Base-by-base conservation (phyloP, 1,140 invertebrate genomes). In the Goniozus legneri region DNA sequence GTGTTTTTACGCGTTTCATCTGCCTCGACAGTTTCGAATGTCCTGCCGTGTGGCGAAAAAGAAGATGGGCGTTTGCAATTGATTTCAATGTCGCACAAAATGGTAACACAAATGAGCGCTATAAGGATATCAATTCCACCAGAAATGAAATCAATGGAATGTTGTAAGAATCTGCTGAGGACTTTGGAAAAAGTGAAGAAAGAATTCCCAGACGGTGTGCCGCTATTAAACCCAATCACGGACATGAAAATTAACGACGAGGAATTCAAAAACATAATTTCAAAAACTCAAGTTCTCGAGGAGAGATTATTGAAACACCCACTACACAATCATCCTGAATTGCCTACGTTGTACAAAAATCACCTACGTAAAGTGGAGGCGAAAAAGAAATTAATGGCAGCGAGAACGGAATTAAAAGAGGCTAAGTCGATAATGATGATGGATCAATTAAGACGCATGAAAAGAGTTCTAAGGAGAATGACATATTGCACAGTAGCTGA, bases 361-460 rank as follows among this genome's bases (percentile, higher is more conserved):
- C 97, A 89, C 67, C 80, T 88, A 14, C 77, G 83, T 41, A 97
- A 97, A 77, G 73, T 87, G 34, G 75, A 84, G 62, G 59, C 86
- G 2, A 71, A 70, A 12, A 69, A 75, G 13, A 77, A 86, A 56
- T 64, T 92, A 20, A 82, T 83, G 48, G 65, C 75, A 16, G 82
- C 87, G 0, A 89, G 87, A 62, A 55, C 78, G 2, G 90, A 97
- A 65, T 73, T 98, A 21, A 89, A 89, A 65, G 85, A 88, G 54
- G 93, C 95, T 0, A 91, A 93, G 63, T 96, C 92, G 34, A 79
- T 99, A 21, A 71, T 98, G 22, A 95, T 98, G 72, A 91, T 98
- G 88, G 94, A 97, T 60, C 96, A 99, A 64, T 76, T 99, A 8
- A 97, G 97, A 75, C 93, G 91, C 65, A 79, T 95, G 8, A 99